Evolutionary conservation across 2,888 invertebrate genomes (phyloP).

Genomic region (Drosophila siamana): DNA sequence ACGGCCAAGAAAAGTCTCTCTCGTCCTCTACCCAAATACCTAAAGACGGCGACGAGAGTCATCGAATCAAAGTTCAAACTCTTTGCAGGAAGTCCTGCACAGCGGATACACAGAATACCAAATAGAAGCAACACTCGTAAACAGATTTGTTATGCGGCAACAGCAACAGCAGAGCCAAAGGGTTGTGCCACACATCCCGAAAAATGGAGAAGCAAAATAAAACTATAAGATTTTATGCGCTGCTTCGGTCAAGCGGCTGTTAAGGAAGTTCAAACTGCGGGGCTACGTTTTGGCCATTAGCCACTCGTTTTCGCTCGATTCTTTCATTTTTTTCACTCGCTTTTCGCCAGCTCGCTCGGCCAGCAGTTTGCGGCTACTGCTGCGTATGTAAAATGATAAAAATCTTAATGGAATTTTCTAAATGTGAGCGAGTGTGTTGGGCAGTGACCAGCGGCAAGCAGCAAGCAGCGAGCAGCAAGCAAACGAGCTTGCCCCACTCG

Average conservation of each 20-base stretch:
- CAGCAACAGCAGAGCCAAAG: no score
- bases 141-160: slow-evolving; percentile 82
- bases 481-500: not conserved
- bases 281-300: slow-evolving; percentile 64
- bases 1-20: slow-evolving; percentile 44
- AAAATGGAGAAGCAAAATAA: slow-evolving; percentile 45
- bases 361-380: slow-evolving; percentile 30
- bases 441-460: slow-evolving; percentile 45
- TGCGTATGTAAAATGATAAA: slow-evolving; percentile 74
- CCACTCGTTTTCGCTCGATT: no score
- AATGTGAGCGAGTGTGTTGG: slow-evolving; percentile 29
- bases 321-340: slow-evolving; percentile 25
- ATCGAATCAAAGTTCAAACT: slow-evolving; percentile 70
- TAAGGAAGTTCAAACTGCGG: slow-evolving; percentile 69
- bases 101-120: slow-evolving; percentile 60
- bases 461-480: no score
- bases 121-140: slow-evolving; percentile 67
- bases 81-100: slow-evolving; percentile 47
- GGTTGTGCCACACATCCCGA: slow-evolving; percentile 14
- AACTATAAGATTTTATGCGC: slow-evolving; percentile 80
- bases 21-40: no score
- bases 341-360: no score
- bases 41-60: slow-evolving; percentile 26
- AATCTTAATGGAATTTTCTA: slow-evolving; percentile 78
- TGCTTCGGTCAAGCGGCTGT: slow-evolving; percentile 60